These are phyloP conservation scores for Dynastes maya DNA, from an alignment of 2,888 invertebrate genomes.

Conservation along the genomic window DNA sequence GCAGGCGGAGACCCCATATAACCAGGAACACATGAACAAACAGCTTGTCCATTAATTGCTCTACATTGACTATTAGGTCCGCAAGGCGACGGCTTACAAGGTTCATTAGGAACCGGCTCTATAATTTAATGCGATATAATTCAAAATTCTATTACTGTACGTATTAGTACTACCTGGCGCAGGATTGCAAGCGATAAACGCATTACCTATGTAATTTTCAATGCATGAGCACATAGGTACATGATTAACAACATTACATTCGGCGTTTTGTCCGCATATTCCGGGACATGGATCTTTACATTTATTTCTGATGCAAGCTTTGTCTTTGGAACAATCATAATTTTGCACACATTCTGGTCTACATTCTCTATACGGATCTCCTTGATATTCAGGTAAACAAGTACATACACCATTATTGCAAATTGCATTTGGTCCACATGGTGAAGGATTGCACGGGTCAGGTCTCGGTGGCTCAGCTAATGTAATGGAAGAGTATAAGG, in stretches of 20 bases:
- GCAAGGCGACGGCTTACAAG: slow-evolving; percentile 79
- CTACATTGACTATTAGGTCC: slow-evolving; percentile 78
- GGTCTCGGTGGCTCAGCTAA: slow-evolving; percentile 61
- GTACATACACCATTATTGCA: slow-evolving; percentile 83
- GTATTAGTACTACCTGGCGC: slow-evolving; percentile 60
- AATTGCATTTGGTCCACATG: slow-evolving; percentile 85
- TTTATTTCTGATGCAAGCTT: slow-evolving; percentile 85
- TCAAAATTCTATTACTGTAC: neutral
- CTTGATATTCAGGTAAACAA: slow-evolving; percentile 83
- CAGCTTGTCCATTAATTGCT: slow-evolving; percentile 77
- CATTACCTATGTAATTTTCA: slow-evolving; percentile 78
- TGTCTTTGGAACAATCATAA: slow-evolving; percentile 83
- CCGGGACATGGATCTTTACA: slow-evolving; percentile 90
- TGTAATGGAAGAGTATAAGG: neutral
- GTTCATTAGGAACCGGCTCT: slow-evolving; percentile 66
- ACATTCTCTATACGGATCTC: slow-evolving; percentile 85
- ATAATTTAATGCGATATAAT: slow-evolving; percentile 45
- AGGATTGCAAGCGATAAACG: slow-evolving; percentile 77
- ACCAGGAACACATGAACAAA: slow-evolving; percentile 79
- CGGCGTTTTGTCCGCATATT: slow-evolving; percentile 84
- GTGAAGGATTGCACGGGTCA: slow-evolving; percentile 78
- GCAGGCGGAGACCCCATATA: slow-evolving; percentile 78
- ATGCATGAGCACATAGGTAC: slow-evolving; percentile 76
- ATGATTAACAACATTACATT: slow-evolving; percentile 86
- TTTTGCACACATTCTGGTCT: slow-evolving; percentile 87